A percentile compares a stretch with the other conserved stretches of the same genome.
Conservation (phyloP, 2,888 invertebrate genomes). For the Athalia rosae region DNA sequence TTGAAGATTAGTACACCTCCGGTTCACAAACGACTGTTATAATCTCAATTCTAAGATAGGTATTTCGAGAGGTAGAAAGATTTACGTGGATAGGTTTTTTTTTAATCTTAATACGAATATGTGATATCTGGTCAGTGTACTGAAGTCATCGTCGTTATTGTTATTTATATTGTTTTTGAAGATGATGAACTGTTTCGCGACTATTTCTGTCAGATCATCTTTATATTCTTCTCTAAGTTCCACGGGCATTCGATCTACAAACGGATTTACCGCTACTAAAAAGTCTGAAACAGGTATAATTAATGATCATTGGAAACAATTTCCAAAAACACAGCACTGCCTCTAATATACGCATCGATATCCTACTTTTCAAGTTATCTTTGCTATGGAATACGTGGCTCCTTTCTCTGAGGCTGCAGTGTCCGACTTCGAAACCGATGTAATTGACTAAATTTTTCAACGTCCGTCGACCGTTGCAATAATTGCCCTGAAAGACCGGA, state of each 20-base stretch:
- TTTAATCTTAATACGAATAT: conserved; percentile 65
- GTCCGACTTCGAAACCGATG: conserved; percentile 78
- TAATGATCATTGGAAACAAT: not conserved
- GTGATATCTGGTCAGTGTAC: conserved; percentile 69
- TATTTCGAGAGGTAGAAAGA: conserved; percentile 68
- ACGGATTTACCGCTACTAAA: conserved; percentile 80
- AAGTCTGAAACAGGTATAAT: conserved; percentile 75
- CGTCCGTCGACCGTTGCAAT: conserved; percentile 77
- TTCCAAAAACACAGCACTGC: not conserved
- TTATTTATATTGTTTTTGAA: conserved; percentile 60
- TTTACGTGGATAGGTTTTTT: conserved; percentile 69
- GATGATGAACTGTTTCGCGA: conserved; percentile 60
- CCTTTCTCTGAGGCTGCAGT: conserved; percentile 78
- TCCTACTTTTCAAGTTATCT: conserved; percentile 77
- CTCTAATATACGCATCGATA: not conserved
- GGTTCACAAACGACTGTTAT: too few relatives aligned
- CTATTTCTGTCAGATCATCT: conserved; percentile 76
- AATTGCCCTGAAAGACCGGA: conserved; percentile 78
- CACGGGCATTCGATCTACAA: conserved; percentile 76
- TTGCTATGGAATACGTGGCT: conserved; percentile 78
- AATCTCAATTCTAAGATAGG: not conserved
- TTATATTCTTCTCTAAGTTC: conserved; percentile 77
- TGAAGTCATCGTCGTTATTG: conserved; percentile 73
- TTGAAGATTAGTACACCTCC: too few relatives aligned
- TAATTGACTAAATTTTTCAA: conserved; percentile 76